Evolutionary conservation across 2,888 invertebrate species (phyloP).

Genomic region (Dermolepida albohirtum): DNA sequence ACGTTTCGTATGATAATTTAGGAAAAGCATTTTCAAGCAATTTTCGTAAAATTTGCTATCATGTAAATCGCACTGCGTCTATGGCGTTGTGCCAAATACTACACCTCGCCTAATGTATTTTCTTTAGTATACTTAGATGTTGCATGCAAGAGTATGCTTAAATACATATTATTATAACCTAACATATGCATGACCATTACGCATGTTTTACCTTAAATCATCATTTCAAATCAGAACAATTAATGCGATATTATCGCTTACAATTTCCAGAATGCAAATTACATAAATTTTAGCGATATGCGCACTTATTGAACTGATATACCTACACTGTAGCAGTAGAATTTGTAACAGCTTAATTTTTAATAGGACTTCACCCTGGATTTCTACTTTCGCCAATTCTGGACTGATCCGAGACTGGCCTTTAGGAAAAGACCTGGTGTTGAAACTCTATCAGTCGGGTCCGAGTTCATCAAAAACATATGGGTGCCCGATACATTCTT

Average conservation of each 20-base stretch:
- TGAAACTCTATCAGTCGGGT: slow-evolving; percentile 92
- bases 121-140: slow-evolving; percentile 52
- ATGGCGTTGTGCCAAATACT: slow-evolving; percentile 60
- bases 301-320: slow-evolving; percentile 28
- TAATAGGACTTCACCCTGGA: slow-evolving; percentile 94
- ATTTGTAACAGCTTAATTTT: slow-evolving; percentile 32
- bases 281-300: not conserved
- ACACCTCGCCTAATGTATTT: slow-evolving; percentile 48
- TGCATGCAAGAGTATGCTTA: slow-evolving; percentile 52
- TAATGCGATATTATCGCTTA: slow-evolving; percentile 18
- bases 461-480: slow-evolving; percentile 96
- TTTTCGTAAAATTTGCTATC: slow-evolving; percentile 28
- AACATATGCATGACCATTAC: slow-evolving; percentile 52
- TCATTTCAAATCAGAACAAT: slow-evolving; percentile 40
- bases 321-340: not conserved
- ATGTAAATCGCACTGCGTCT: slow-evolving; percentile 61
- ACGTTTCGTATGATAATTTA: slow-evolving; percentile 20
- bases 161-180: slow-evolving; percentile 45
- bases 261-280: not conserved
- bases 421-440: slow-evolving; percentile 91
- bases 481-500: slow-evolving; percentile 99
- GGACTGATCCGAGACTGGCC: slow-evolving; percentile 96
- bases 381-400: slow-evolving; percentile 99
- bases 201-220: slow-evolving; percentile 48
- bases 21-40: slow-evolving; percentile 15